Evolutionary conservation across 2,888 invertebrate genomes (phyloP).

Genomic region (Acrobasis suavella): DNA sequence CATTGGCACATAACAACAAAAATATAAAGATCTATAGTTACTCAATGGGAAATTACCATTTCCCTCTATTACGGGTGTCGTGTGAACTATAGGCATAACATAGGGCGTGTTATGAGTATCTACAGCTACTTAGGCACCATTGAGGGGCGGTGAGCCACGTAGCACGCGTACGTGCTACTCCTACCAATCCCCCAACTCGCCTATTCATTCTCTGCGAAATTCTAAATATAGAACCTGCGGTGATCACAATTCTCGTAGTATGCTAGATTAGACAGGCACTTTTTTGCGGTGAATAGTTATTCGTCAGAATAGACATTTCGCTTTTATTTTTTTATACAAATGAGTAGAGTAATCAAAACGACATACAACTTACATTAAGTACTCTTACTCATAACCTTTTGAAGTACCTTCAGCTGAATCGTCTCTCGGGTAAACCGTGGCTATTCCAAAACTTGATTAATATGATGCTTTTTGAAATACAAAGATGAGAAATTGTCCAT

Average conservation of each 20-base stretch:
- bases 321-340: neutral
- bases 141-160: conserved; percentile 53
- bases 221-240: conserved; percentile 50
- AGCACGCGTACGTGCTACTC: conserved; percentile 51
- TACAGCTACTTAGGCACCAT: conserved; percentile 42
- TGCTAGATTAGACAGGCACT: neutral
- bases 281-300: neutral
- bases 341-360: neutral
- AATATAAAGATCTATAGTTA: no score
- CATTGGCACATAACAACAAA: no score
- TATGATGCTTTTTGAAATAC: no score
- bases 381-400: no score
- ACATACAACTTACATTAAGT: no score
- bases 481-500: no score
- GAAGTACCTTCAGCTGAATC: no score
- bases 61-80: conserved; percentile 7
- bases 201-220: conserved; percentile 55
- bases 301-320: neutral
- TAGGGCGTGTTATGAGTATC: conserved; percentile 32
- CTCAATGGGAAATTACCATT: neutral
- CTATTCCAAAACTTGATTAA: no score
- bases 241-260: neutral
- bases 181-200: conserved; percentile 47
- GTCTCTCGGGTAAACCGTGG: no score
- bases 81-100: conserved; percentile 22